Evolutionary conservation across 2,113 vertebrate genomes (phyloP).

Genomic region (Pseudopodoces humilis): DNA sequence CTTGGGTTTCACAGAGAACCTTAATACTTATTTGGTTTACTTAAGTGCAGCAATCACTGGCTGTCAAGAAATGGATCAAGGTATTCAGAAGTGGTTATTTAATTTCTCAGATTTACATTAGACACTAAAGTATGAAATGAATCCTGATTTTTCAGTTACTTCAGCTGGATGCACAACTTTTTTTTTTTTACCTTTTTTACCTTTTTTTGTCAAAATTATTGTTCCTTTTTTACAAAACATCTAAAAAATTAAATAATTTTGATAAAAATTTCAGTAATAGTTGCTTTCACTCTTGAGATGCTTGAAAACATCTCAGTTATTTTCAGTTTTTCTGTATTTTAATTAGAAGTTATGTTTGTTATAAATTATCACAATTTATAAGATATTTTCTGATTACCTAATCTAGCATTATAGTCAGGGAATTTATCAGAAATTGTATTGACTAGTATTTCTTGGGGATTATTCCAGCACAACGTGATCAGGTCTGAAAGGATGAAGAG

Average conservation of each 20-base stretch:
- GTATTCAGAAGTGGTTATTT: neutral
- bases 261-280: neutral
- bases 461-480: neutral
- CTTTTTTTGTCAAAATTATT: neutral
- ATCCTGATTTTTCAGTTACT: neutral
- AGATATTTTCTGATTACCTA: neutral
- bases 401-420: neutral
- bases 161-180: neutral
- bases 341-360: neutral
- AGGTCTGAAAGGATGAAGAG: neutral
- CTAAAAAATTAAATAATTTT: neutral
- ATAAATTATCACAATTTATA: neutral
- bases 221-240: neutral
- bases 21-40: neutral
- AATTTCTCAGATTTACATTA: neutral
- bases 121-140: neutral
- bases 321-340: neutral
- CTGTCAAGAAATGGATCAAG: neutral
- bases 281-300: neutral
- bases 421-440: neutral
- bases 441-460: neutral
- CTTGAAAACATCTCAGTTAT: neutral
- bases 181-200: neutral
- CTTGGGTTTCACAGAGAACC: neutral
- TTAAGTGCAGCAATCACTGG: neutral